A percentile compares a stretch with the other conserved stretches of the same genome.
Conservation (phyloP, 2,113 vertebrate genomes). For the Pteruthius melanotis region DNA sequence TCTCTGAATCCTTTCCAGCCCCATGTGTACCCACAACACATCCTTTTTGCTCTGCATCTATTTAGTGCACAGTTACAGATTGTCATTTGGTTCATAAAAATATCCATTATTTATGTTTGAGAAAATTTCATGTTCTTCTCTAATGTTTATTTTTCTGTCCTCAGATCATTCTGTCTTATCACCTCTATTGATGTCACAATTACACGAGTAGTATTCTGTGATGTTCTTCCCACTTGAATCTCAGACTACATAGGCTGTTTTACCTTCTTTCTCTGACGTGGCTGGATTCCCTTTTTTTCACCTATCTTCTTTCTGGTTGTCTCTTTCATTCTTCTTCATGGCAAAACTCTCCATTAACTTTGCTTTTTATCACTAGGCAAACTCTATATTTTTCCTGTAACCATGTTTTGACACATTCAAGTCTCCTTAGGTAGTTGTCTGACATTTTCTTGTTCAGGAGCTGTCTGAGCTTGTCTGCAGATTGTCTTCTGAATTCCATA, state of each 20-base stretch:
- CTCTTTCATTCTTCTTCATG: not conserved
- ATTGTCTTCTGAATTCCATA: not conserved
- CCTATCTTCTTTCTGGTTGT: not conserved
- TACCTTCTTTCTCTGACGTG: fast-evolving
- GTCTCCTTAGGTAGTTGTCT: not conserved
- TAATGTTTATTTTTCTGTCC: not conserved
- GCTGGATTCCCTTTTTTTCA: not conserved
- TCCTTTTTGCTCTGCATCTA: not conserved
- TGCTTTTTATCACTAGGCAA: not conserved
- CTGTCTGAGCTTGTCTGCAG: not conserved
- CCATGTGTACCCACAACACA: fast-evolving
- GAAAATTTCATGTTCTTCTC: not conserved
- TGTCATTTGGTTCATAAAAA: not conserved
- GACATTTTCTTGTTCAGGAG: not conserved
- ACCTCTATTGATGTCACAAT: not conserved
- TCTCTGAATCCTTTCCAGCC: not conserved
- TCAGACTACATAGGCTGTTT: not conserved
- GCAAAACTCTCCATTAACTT: not conserved
- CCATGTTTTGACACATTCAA: not conserved
- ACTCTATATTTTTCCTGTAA: not conserved
- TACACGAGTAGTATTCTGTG: not conserved
- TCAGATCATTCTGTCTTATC: not conserved
- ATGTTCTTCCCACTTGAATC: not conserved
- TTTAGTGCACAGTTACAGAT: not conserved
- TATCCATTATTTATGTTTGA: not conserved